Evolutionary conservation across 2,888 invertebrate genomes (phyloP).

Genomic region (Eretmocerus hayati): DNA sequence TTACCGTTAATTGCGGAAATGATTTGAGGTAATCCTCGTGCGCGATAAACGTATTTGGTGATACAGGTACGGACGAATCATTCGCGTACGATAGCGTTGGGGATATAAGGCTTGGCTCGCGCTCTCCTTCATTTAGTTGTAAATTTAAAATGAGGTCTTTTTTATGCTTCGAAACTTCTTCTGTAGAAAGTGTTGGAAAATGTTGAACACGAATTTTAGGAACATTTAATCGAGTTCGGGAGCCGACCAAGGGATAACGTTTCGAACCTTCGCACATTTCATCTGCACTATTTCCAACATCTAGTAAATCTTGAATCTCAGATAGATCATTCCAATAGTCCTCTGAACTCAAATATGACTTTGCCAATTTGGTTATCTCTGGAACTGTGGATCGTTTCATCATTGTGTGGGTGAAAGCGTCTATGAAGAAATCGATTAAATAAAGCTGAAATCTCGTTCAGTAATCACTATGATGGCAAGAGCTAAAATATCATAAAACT

Average conservation of each 20-base stretch:
- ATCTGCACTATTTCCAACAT: neutral
- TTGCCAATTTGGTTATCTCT: constrained; percentile 34
- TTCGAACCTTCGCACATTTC: no score
- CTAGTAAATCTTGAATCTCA: constrained; percentile 22
- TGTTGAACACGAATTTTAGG: constrained; percentile 9
- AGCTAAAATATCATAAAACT: constrained; percentile 10
- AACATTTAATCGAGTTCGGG: neutral
- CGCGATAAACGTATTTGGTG: constrained; percentile 29
- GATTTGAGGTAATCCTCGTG: constrained; percentile 6
- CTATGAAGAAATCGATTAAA: constrained; percentile 20
- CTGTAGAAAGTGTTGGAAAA: neutral
- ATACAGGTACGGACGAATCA: constrained; percentile 25
- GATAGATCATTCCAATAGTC: constrained; percentile 37
- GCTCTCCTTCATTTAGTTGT: neutral
- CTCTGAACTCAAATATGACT: constrained; percentile 25
- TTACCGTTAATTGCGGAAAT: no score
- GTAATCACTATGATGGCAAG: neutral
- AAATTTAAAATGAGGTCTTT: constrained; percentile 5
- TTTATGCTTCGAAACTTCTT: neutral
- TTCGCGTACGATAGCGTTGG: constrained; percentile 18
- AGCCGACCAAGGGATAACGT: no score
- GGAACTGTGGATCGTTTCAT: constrained; percentile 35
- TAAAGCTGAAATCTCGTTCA: neutral
- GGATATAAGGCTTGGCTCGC: constrained; percentile 7
- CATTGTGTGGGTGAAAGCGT: constrained; percentile 36